Percentiles rank a stretch among this genome's conserved stretches.
phyloP scores from a whole-genome alignment of 2,113 vertebrate genomes.

The Syngnathus floridae region DNA sequence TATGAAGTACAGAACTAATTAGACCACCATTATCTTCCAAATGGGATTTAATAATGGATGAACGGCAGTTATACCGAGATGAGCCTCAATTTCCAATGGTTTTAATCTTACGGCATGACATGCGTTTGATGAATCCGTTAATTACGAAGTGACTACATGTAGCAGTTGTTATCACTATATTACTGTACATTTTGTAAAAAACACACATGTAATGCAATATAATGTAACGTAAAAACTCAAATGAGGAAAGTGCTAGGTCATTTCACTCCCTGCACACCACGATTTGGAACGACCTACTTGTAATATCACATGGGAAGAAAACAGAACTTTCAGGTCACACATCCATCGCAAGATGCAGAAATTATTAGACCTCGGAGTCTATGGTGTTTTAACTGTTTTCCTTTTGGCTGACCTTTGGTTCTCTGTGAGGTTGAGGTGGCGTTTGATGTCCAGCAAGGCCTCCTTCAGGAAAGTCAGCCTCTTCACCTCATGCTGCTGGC shows the following conservation, averaged over 20 bases:
- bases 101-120: conserved; percentile 4
- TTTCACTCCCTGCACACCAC: background rate
- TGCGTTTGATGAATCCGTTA: conserved; percentile 24
- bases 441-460: conserved; percentile 91
- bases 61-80: conserved; percentile 3
- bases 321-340: background rate
- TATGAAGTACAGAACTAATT: conserved; percentile 5
- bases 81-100: conserved; percentile 11
- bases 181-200: background rate
- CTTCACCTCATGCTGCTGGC: conserved; percentile 96
- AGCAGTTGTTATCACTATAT: background rate
- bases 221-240: conserved; percentile 11
- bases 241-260: background rate
- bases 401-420: conserved; percentile 77
- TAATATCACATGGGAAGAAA: background rate
- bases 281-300: background rate
- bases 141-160: conserved; percentile 37
- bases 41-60: background rate
- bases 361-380: background rate
- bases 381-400: background rate
- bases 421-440: conserved; percentile 91
- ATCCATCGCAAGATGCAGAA: background rate
- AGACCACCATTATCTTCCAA: background rate
- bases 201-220: background rate
- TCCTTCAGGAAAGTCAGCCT: conserved; percentile 96